These are phyloP conservation scores for Phodopus roborovskii DNA, from an alignment of 2,113 vertebrate species.

Conservation along the genomic window DNA sequence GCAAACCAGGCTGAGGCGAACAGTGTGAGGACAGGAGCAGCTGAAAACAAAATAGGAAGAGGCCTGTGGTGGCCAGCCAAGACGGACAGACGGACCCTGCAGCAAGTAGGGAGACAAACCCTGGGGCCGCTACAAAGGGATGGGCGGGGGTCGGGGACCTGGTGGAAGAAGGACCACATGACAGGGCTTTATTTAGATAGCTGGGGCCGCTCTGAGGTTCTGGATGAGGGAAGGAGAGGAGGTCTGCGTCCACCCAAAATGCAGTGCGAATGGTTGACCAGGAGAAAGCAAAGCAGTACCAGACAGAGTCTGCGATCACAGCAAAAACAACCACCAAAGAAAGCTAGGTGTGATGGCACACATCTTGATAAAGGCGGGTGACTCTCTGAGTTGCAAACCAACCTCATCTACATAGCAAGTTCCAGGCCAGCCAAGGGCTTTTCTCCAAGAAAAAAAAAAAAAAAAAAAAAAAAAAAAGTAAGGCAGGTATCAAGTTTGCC, in stretches of 20 bases:
- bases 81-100: neutral
- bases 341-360: neutral
- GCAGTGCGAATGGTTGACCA: no score
- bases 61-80: neutral
- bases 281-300: no score
- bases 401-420: neutral
- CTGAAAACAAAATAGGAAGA: accelerated
- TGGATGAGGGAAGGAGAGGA: neutral
- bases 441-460: neutral
- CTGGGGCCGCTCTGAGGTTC: neutral
- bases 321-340: neutral
- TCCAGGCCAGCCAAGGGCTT: neutral
- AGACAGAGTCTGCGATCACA: neutral
- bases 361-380: neutral
- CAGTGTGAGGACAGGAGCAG: neutral
- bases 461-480: neutral
- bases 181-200: accelerated
- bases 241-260: neutral
- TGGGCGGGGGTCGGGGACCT: neutral
- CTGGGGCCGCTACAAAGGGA: accelerated
- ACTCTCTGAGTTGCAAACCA: neutral
- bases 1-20: accelerated
- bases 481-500: neutral
- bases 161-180: neutral
- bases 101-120: neutral